Evolutionary conservation across 2,113 vertebrate genomes (phyloP), one percentile per base, ranked within the genome.

Genomic region (Ptilorrhoa leucosticta): DNA sequence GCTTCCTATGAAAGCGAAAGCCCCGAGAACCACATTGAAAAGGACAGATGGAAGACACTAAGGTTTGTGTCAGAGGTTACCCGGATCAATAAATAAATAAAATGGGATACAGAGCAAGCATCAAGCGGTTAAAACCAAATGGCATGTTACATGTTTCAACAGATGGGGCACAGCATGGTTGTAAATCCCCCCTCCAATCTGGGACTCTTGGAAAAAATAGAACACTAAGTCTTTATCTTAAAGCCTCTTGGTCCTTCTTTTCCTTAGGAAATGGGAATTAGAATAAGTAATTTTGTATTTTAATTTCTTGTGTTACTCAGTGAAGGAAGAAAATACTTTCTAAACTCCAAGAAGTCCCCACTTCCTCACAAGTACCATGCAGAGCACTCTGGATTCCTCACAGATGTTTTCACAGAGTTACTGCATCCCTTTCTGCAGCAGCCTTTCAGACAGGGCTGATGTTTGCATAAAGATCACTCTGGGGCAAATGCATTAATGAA

Each of bases 31-130:
- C 98, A 99, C 93, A 91, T 98, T 96, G 99, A 99, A 96, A 99
- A 99, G 93, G 99, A 99, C 98, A 98, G 99, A 97, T 99, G 99
- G 99, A 99, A 99, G 98, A 98, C 98, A 90, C 98, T 99, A 81
- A 99, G 99, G 99, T 99, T 95, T 81, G 98, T 98, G 77, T 92
- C 87, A 88, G 75, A 79, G 88, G 83, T 89, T 70, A 20, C 35
- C 53, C 11, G 3, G 89, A 80, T 90, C 47, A 35, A 15, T 87
- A 54, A 51, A 72, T 87, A 82, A 63, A 31, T 27, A 87, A 82
- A 54, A 73, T 61, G 64, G 79, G 50, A 39, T 27, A 42, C 39
- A 63, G 22, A 50, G 61, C 64, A 63, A 30, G 42, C 69, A 90
- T 61, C 53, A 66, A 87, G 89, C 47, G 72, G 42, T 76, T 78